These are phyloP conservation scores for Baryphthengus martii DNA, from an alignment of 2,113 vertebrate species.

Conservation along the genomic window DNA sequence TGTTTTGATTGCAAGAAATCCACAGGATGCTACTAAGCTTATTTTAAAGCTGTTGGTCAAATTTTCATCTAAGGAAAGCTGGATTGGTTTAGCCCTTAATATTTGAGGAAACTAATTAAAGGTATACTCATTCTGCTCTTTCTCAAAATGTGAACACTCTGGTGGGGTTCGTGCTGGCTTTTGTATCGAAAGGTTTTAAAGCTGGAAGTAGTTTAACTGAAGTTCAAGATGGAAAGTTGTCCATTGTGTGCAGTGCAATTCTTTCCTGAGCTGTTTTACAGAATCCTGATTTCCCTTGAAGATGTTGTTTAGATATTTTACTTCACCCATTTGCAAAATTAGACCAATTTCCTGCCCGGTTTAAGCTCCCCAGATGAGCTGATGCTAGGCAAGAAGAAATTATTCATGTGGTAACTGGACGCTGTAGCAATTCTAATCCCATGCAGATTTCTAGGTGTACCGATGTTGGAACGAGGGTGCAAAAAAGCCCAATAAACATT, in stretches of 20 bases:
- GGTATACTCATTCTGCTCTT: neutral
- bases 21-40: accelerated
- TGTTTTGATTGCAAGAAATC: neutral
- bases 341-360: neutral
- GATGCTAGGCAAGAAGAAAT: neutral
- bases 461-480: neutral
- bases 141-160: neutral
- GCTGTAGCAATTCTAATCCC: neutral
- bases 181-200: neutral
- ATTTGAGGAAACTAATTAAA: neutral
- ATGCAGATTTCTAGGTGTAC: neutral
- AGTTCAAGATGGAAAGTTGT: neutral
- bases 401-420: neutral
- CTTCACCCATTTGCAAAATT: neutral
- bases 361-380: neutral
- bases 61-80: neutral
- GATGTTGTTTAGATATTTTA: neutral
- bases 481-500: neutral
- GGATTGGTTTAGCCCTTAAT: neutral
- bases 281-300: neutral
- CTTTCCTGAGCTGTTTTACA: neutral
- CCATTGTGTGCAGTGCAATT: neutral
- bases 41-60: neutral
- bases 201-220: neutral
- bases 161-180: neutral